phyloP scores from a whole-genome alignment of 2,888 invertebrate species.

The Harpalus rubripes region DNA sequence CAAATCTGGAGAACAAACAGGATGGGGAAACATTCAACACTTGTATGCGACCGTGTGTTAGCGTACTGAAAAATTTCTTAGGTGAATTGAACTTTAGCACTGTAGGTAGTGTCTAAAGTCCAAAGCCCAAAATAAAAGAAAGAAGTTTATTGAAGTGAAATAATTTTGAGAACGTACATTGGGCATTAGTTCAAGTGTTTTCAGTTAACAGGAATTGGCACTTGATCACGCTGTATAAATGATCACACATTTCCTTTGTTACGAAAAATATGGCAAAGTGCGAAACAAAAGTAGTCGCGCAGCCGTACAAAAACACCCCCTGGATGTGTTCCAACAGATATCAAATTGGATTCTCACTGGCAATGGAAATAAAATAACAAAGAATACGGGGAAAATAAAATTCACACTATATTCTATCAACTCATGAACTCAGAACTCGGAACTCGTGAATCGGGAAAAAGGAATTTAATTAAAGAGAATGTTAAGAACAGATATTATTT shows the following conservation, averaged over 20 bases:
- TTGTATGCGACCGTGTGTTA: too few relatives aligned
- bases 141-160: not conserved
- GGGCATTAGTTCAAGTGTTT: slow-evolving; percentile 45
- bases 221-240: slow-evolving; percentile 50
- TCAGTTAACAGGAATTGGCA: slow-evolving; percentile 59
- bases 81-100: too few relatives aligned
- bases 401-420: slow-evolving; percentile 25
- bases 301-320: slow-evolving; percentile 49
- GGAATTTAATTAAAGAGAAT: slow-evolving; percentile 63
- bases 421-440: slow-evolving; percentile 28
- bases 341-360: slow-evolving; percentile 59
- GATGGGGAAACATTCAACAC: too few relatives aligned
- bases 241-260: slow-evolving; percentile 60
- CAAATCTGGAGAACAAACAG: too few relatives aligned
- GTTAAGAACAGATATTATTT: slow-evolving; percentile 58
- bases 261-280: slow-evolving; percentile 62
- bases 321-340: slow-evolving; percentile 64
- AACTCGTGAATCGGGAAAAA: slow-evolving; percentile 23
- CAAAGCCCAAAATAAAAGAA: not conserved
- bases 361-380: slow-evolving; percentile 52
- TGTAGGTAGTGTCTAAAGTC: too few relatives aligned
- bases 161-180: not conserved
- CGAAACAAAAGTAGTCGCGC: slow-evolving; percentile 42
- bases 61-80: too few relatives aligned
- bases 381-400: slow-evolving; percentile 37